phyloP scores from a whole-genome alignment of 2,888 invertebrate species.

The Siphlonurus alternatus region DNA sequence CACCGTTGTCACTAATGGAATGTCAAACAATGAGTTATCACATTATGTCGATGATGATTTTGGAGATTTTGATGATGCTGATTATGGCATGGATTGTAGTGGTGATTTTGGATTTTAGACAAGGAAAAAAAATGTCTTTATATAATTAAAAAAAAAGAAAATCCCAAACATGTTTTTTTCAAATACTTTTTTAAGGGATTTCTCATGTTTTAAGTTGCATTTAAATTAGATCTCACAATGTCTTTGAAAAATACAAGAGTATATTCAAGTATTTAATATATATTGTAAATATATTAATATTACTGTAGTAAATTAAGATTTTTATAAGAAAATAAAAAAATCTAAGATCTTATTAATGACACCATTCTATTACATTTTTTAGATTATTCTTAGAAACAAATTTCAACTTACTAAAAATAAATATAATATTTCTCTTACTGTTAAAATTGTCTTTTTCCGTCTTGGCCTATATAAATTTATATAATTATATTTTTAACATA shows the following conservation, averaged over 20 bases:
- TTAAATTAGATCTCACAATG: not conserved
- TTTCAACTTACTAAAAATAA: not conserved
- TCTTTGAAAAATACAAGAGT: not conserved
- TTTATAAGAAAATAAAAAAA: not conserved
- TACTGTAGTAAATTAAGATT: not conserved
- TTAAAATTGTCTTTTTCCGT: not conserved
- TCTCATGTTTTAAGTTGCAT: not conserved
- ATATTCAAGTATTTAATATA: not conserved
- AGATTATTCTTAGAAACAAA: not conserved
- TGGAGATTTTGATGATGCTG: conserved; percentile 30
- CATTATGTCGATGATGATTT: conserved; percentile 54
- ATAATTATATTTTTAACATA: not conserved
- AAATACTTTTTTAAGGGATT: not conserved
- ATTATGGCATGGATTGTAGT: conserved; percentile 15
- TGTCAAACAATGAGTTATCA: conserved; percentile 6
- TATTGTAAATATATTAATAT: not conserved
- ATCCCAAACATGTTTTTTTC: not conserved
- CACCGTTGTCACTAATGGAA: conserved; percentile 13
- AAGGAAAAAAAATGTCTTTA: too few species aligned
- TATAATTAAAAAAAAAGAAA: not conserved
- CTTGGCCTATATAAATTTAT: not conserved
- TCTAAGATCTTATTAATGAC: not conserved
- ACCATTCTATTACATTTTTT: not conserved
- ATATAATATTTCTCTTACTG: not conserved
- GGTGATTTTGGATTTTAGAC: conserved; percentile 16